phyloP scores from a whole-genome alignment of 2,888 invertebrate genomes.

The Drosophila eohydei region DNA sequence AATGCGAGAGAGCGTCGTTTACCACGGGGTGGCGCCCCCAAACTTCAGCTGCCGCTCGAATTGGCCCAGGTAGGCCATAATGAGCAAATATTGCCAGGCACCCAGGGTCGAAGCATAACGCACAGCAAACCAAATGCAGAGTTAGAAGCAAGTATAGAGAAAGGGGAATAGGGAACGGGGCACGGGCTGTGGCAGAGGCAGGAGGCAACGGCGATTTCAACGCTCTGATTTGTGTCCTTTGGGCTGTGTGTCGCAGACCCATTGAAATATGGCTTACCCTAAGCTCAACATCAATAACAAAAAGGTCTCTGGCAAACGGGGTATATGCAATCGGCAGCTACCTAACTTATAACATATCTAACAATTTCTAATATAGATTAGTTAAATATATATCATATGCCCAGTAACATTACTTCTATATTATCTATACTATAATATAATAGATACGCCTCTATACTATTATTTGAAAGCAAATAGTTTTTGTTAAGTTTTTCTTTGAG shows the following conservation, averaged over 20 bases:
- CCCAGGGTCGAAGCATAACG: slow-evolving; percentile 9
- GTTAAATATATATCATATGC: not conserved
- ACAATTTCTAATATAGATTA: not conserved
- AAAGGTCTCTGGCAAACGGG: not conserved
- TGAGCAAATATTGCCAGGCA: slow-evolving; percentile 19
- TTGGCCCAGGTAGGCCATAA: slow-evolving; percentile 33
- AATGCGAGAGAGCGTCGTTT: slow-evolving; percentile 5
- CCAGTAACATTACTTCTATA: not conserved
- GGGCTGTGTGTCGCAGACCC: slow-evolving; percentile 18
- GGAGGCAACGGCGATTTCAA: slow-evolving; percentile 9
- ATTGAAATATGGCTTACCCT: slow-evolving; percentile 1
- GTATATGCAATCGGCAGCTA: not conserved
- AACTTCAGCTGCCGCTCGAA: not conserved
- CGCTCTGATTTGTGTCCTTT: slow-evolving; percentile 36
- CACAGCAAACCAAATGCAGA: not conserved
- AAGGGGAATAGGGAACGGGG: not conserved
- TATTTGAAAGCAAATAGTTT: too few species aligned
- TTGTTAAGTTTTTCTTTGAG: not conserved
- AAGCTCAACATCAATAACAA: not conserved
- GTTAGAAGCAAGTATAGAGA: not conserved
- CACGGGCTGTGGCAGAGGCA: not conserved
- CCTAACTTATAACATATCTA: not conserved
- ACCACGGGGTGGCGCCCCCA: slow-evolving; percentile 2
- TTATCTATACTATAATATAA: too few species aligned
- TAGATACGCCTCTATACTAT: too few species aligned